Evolutionary conservation across 1,140 invertebrate species (phyloP).

Genomic region (Aphidius gifuensis): DNA sequence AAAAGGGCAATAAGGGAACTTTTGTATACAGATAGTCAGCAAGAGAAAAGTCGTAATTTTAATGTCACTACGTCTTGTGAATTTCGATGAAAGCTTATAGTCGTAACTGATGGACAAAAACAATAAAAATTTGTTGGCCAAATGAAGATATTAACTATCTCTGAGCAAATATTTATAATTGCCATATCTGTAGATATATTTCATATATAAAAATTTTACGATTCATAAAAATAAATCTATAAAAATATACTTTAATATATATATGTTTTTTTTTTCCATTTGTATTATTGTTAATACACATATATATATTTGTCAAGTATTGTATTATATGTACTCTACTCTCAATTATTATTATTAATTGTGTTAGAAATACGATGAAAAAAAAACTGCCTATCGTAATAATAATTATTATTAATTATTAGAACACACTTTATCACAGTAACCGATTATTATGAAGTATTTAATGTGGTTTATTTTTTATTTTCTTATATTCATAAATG

Average conservation of each 20-base stretch:
- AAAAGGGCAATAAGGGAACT: too few relatives aligned
- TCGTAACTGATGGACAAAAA: constrained; percentile 18
- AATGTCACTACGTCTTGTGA: constrained; percentile 31
- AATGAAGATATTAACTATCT: constrained; percentile 43
- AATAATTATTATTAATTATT: too few relatives aligned
- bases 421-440: too few relatives aligned
- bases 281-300: constrained; percentile 7
- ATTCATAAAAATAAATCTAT: constrained; percentile 25
- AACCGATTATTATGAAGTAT: too few relatives aligned
- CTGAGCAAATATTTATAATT: constrained; percentile 45
- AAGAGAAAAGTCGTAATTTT: constrained; percentile 40
- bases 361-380: too few relatives aligned
- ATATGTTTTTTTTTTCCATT: neutral
- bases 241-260: too few relatives aligned
- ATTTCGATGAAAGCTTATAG: constrained; percentile 28
- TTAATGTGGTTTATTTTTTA: too few relatives aligned
- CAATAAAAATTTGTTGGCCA: constrained; percentile 34
- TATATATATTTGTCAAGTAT: neutral
- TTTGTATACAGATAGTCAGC: too few relatives aligned
- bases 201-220: constrained; percentile 45
- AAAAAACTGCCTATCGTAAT: too few relatives aligned
- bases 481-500: too few relatives aligned
- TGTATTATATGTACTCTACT: neutral
- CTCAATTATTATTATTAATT: too few relatives aligned
- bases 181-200: constrained; percentile 22